Base-by-base conservation (phyloP, 2,797 vertebrate genomes). In the Lophius americanus region DNA sequence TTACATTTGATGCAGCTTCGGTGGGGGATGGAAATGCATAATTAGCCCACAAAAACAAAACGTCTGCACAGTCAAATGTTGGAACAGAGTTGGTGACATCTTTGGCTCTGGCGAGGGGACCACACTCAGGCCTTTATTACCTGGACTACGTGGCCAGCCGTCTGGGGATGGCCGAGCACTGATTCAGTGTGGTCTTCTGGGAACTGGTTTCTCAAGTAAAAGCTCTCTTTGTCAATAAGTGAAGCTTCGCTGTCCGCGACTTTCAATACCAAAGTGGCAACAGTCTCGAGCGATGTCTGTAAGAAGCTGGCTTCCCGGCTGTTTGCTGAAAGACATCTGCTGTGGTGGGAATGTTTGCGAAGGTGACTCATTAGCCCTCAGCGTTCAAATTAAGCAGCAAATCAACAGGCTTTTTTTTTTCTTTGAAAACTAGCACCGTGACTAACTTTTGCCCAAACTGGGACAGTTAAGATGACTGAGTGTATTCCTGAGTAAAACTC, bases 61-160 rank as follows among this genome's bases (percentile, higher is more conserved):
- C 71, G 51, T 54, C 67, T 74, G 63, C 13, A 9, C 72, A 80
- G 70, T 70, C 66, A 81, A 68, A 47, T 14, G 60, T 57, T 85
- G 71, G 76, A 85, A 77, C 61, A 68, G 78, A 62, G 70, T 73
- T 82, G 87, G 91, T 91, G 92, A 90, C 91, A 92, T 91, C 90
- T 73, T 80, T 90, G 91, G 89, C 89, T 73, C 73, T 4, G 1
- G 37, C 33, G 23, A 60, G 41, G 60, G 77, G 83, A 91, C 88
- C 90, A 85, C 90, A 88, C 87, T 89, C 59, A 44, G 65, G 51
- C 44, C 53, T 64, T 55, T 32, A 72, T 78, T 60, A 35, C 76
- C 67, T 71, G 14, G n/a, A 75, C 61, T 73, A 63, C 70, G 67
- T 55, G 60, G 75, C 64, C 54, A 66, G 43, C 49, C 37, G 50